Percentiles rank a stretch among this genome's conserved stretches.
phyloP scores from a whole-genome alignment of 2,888 invertebrate species.

The Fabriciana adippe region DNA sequence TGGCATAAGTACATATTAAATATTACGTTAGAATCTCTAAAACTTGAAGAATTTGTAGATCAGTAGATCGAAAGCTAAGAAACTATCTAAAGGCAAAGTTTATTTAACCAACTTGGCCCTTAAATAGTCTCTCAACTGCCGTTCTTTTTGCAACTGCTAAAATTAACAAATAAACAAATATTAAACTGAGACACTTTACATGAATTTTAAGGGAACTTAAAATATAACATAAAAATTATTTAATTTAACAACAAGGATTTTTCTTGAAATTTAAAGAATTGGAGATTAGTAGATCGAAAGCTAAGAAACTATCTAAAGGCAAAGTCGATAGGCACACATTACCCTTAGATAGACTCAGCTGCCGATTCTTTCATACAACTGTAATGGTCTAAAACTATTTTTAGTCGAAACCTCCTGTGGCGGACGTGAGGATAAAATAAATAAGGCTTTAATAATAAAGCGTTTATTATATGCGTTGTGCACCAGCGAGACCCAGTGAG shows the following conservation, averaged over 20 bases:
- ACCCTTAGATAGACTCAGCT: slow-evolving; percentile 20
- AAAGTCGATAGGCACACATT: slow-evolving; percentile 14
- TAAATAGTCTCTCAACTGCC: slow-evolving; percentile 20
- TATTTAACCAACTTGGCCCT: not conserved
- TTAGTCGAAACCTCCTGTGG: too few relatives aligned
- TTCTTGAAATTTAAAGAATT: not conserved
- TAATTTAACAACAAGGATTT: too few relatives aligned
- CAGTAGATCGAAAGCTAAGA: slow-evolving; percentile 7
- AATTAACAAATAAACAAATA: not conserved
- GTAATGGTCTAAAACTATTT: too few relatives aligned
- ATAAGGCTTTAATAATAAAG: too few relatives aligned
- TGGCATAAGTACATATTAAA: too few relatives aligned
- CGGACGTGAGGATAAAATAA: too few relatives aligned
- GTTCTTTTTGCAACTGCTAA: too few relatives aligned
- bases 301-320: slow-evolving; percentile 21
- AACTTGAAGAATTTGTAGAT: not conserved
- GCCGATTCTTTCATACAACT: not conserved
- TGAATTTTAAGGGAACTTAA: too few relatives aligned
- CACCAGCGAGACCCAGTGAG: too few relatives aligned
- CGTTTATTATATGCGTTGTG: too few relatives aligned
- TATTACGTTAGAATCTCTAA: too few relatives aligned
- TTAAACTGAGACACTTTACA: too few relatives aligned
- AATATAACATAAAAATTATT: not conserved
- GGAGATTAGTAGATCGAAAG: not conserved
- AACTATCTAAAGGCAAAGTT: slow-evolving; percentile 22